Conservation (phyloP, 2,113 vertebrate species). For the Antidorcas marsupialis region DNA sequence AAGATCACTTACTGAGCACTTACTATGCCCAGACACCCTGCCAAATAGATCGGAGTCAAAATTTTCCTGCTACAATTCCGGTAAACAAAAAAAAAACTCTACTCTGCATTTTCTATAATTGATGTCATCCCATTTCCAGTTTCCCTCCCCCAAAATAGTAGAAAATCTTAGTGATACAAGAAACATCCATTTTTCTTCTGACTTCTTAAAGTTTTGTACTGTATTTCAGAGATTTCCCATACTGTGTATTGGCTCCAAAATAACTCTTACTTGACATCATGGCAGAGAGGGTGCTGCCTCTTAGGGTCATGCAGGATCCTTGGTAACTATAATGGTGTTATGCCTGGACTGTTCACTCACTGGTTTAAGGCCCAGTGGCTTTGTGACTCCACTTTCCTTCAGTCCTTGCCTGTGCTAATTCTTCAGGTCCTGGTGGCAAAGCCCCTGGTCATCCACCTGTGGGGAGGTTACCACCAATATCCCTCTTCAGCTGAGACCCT, state of each 20-base stretch:
- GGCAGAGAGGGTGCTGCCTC: not conserved
- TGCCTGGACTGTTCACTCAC: not conserved
- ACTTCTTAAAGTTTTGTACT: not conserved
- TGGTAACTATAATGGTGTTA: fast-evolving
- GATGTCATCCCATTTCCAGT: not conserved
- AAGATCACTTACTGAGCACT: fast-evolving
- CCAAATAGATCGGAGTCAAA: not conserved
- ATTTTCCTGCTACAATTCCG: not conserved
- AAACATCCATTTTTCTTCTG: not conserved
- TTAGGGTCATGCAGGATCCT: not conserved
- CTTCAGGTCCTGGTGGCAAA: not conserved
- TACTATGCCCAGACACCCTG: not conserved
- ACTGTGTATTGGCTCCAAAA: too few relatives aligned
- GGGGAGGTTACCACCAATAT: not conserved
- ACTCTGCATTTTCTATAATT: not conserved
- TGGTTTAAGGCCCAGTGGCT: not conserved
- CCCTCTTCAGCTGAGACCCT: not conserved
- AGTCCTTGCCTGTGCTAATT: not conserved
- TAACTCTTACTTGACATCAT: not conserved
- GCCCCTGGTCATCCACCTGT: not conserved
- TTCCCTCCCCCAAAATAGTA: not conserved
- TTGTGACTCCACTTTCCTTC: not conserved
- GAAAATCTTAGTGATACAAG: not conserved
- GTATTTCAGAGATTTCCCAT: not conserved
- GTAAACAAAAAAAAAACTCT: not conserved